These are phyloP conservation scores for Drosophila grimshawi DNA, from an alignment of 1,140 invertebrate genomes.

Conservation along the genomic window DNA sequence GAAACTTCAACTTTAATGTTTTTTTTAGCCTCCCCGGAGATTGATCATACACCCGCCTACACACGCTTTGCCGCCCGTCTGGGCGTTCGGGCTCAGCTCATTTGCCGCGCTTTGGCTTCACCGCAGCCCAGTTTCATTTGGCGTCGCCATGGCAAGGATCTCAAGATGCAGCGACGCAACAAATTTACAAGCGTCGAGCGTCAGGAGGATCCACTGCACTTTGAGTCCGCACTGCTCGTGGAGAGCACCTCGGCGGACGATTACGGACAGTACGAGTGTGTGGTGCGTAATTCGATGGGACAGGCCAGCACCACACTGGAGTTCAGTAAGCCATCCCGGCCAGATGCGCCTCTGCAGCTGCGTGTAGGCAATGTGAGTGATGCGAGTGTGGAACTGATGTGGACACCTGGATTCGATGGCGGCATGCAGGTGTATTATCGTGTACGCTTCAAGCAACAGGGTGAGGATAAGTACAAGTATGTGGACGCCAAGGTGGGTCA, in stretches of 20 bases:
- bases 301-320: slow-evolving; percentile 90
- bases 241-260: slow-evolving; percentile 91
- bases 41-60: slow-evolving; percentile 91
- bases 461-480: slow-evolving; percentile 88
- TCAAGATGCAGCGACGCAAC: slow-evolving; percentile 73
- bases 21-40: slow-evolving; percentile 91
- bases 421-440: slow-evolving; percentile 93
- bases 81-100: slow-evolving; percentile 91
- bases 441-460: slow-evolving; percentile 87
- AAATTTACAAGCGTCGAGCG: slow-evolving; percentile 70
- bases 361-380: slow-evolving; percentile 93
- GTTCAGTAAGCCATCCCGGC: slow-evolving; percentile 93
- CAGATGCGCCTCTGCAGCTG: slow-evolving; percentile 92
- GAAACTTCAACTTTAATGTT: neutral
- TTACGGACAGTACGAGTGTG: slow-evolving; percentile 95
- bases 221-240: slow-evolving; percentile 91
- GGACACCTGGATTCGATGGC: slow-evolving; percentile 97
- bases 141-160: slow-evolving; percentile 88
- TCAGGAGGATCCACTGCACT: slow-evolving; percentile 86
- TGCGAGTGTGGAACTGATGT: slow-evolving; percentile 91
- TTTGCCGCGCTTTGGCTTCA: slow-evolving; percentile 92
- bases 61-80: slow-evolving; percentile 94
- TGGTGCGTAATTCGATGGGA: slow-evolving; percentile 94
- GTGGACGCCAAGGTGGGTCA: slow-evolving; percentile 91
- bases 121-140: slow-evolving; percentile 94